Conservation (phyloP, 2,888 invertebrate species). For the Hirtodrosophila duncani region DNA sequence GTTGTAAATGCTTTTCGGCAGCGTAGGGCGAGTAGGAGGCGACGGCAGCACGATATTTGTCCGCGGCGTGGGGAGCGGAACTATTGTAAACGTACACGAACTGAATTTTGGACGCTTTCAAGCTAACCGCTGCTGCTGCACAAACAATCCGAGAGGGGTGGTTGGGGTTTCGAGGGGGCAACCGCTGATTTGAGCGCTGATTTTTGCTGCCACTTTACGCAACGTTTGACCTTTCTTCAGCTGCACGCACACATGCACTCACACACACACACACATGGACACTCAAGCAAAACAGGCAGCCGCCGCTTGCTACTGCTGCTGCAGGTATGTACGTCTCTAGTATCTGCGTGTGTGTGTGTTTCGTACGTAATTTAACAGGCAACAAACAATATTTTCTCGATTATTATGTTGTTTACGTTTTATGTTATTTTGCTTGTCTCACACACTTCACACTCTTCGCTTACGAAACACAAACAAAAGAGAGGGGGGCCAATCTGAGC, state of each 20-base stretch:
- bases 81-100: conserved; percentile 74
- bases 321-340: conserved; percentile 10
- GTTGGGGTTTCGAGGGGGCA: neutral
- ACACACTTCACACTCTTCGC: conserved; percentile 42
- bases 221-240: conserved; percentile 63
- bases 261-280: conserved; percentile 10
- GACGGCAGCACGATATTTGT: conserved; percentile 61
- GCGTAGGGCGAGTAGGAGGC: conserved; percentile 46
- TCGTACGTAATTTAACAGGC: conserved; percentile 37
- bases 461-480: conserved; percentile 6
- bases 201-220: conserved; percentile 46
- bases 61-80: conserved; percentile 69
- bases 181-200: neutral
- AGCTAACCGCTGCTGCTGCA: neutral
- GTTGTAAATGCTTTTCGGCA: conserved; percentile 24
- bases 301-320: conserved; percentile 10
- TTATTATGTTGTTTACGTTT: conserved; percentile 25
- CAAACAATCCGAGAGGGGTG: neutral
- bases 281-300: conserved; percentile 29
- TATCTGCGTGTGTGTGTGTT: conserved; percentile 5
- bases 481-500: conserved; percentile 7
- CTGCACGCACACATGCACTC: conserved; percentile 26
- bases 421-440: conserved; percentile 5
- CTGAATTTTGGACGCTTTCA: conserved; percentile 73
- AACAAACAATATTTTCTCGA: conserved; percentile 36